Conservation (phyloP, 2,888 invertebrate genomes). For the Agapostemon virescens region DNA sequence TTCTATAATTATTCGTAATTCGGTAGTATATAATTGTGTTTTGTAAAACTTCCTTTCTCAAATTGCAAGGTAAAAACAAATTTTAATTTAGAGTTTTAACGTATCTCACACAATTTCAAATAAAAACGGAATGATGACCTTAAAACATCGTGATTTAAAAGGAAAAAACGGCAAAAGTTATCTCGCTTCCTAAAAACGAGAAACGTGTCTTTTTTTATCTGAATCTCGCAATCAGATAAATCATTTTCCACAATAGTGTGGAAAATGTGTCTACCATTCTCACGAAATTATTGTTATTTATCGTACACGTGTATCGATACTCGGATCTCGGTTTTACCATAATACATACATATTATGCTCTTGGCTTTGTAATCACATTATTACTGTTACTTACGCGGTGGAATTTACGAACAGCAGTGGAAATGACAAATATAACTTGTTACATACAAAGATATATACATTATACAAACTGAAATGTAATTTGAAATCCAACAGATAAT, state of each 20-base stretch:
- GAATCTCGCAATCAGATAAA: background rate
- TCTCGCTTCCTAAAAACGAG: background rate
- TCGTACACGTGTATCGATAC: background rate
- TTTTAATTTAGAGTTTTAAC: background rate
- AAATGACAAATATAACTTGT: background rate
- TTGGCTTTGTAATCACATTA: background rate
- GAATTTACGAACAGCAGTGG: background rate
- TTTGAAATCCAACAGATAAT: background rate
- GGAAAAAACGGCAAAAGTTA: background rate
- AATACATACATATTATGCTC: background rate
- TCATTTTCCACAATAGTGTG: background rate
- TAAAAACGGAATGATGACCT: background rate
- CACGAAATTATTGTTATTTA: background rate
- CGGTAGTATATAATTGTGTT: background rate
- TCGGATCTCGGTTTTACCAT: background rate
- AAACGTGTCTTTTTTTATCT: background rate
- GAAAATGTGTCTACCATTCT: background rate
- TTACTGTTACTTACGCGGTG: background rate
- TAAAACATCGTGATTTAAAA: background rate
- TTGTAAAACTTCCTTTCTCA: background rate
- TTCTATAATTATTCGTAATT: background rate
- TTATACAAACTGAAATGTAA: background rate
- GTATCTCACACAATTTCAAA: background rate
- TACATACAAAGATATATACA: background rate
- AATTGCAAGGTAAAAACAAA: background rate